These are phyloP conservation scores for Ambastaia sidthimunki DNA, from an alignment of 2,797 vertebrate species.

Conservation along the genomic window DNA sequence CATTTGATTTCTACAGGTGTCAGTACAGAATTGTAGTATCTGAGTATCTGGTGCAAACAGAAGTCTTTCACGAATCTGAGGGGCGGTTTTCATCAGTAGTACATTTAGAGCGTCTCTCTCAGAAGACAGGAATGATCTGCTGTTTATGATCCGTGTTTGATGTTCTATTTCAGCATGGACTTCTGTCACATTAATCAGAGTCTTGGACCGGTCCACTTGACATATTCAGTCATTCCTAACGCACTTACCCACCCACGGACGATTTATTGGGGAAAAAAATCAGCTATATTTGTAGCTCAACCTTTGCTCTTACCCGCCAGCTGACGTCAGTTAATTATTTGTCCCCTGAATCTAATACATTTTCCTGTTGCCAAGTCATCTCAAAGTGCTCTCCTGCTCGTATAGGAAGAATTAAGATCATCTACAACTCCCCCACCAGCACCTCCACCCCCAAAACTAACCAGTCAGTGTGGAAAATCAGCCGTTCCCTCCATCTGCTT, in stretches of 20 bases:
- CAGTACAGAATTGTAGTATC: not conserved
- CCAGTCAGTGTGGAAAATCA: conserved; percentile 78
- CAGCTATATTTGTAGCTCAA: conserved; percentile 82
- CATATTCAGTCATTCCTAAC: conserved; percentile 75
- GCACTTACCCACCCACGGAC: conserved; percentile 63
- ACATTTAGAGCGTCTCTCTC: conserved; percentile 40
- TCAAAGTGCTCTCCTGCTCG: conserved; percentile 71
- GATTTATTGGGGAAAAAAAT: conserved; percentile 75
- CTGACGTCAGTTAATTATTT: conserved; percentile 89
- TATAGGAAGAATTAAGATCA: conserved; percentile 72
- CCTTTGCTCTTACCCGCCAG: conserved; percentile 78
- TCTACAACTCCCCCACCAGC: conserved; percentile 31
- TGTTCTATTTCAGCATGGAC: conserved; percentile 77
- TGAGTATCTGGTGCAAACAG: not conserved
- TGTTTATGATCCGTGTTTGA: conserved; percentile 70
- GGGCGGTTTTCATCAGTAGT: conserved; percentile 52
- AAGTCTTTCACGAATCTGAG: not conserved
- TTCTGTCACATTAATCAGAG: conserved; percentile 81
- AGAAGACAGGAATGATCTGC: conserved; percentile 62
- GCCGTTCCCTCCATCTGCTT: conserved; percentile 80
- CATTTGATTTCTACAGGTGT: conserved; percentile 25
- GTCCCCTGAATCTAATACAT: conserved; percentile 86
- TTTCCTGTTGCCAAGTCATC: conserved; percentile 80
- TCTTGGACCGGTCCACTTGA: conserved; percentile 65
- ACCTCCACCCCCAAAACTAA: conserved; percentile 62